phyloP scores from a whole-genome alignment of 30 jellyfish, hydroid and myxozoan genomes.

The Clytia hemisphaerica region DNA sequence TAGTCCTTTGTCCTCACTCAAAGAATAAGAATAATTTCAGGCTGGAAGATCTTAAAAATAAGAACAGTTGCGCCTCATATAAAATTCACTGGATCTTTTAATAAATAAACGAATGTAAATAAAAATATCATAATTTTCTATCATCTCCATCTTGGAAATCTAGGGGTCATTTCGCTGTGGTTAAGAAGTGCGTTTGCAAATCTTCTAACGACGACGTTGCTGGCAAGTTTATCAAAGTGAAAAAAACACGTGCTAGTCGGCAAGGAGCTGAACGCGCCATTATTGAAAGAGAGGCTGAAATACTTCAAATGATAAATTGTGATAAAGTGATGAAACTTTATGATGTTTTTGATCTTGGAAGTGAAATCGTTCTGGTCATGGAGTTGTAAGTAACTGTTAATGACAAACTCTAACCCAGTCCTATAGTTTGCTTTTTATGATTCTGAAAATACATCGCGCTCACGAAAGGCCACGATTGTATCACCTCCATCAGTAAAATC shows the following conservation, averaged over 20 bases:
- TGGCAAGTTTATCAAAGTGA: slow-evolving; percentile 74
- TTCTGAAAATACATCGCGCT: no score
- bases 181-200: slow-evolving; percentile 56
- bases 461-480: no score
- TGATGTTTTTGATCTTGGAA: slow-evolving; percentile 69
- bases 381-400: slow-evolving; percentile 88
- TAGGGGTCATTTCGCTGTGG: slow-evolving; percentile 97
- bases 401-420: no score
- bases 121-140: no score
- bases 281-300: slow-evolving; percentile 82
- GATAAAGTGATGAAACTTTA: slow-evolving; percentile 70
- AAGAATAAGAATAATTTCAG: no score
- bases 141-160: neutral
- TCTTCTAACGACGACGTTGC: slow-evolving; percentile 57
- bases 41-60: no score
- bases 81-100: no score
- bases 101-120: no score
- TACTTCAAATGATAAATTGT: slow-evolving; percentile 49
- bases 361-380: slow-evolving; percentile 60
- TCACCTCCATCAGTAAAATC: no score
- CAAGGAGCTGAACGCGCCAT: slow-evolving; percentile 70
- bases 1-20: no score
- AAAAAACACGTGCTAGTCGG: slow-evolving; percentile 71
- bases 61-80: no score
- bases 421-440: no score